Evolutionary conservation across 2,113 vertebrate species (phyloP), one percentile per base, ranked within the genome.

Genomic region (Rhizomys pruinosus): DNA sequence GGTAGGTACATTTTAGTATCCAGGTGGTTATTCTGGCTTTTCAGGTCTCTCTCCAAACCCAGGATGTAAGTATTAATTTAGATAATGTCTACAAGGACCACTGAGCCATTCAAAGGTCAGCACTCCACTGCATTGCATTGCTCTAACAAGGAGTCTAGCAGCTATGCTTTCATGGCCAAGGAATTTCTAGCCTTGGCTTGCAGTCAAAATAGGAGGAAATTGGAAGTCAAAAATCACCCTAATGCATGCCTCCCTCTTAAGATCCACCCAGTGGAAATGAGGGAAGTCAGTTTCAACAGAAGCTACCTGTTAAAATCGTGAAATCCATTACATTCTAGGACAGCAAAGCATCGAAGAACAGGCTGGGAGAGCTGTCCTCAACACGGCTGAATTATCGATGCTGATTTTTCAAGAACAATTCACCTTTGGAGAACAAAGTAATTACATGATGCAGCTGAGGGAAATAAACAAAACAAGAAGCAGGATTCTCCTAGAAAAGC

Each of bases 361-460:
- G 94, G 71, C 92, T 94, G 84, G 61, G 69, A 84, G 89, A 96
- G 84, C 81, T 97, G 94, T 96, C 96, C 90, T 87, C 64, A 91
- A 87, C 93, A 77, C 89, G 85, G 25, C 59, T 92, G 73, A 96
- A 97, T 97, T 96, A 97, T 78, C 84, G 82, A 97, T 61, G 74
- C 94, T 94, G 91, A 57, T 95, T 97, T 97, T 97, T 94, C 92
- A 76, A 96, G 88, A 82, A 96, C 77, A 61, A 84, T 95, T 98
- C 96, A 97, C 97, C 92, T 98, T 97, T 94, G 87, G 95, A 97
- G 96, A 20, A 78, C 22, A 82, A 96, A 85, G 91, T 94, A 94
- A 97, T 98, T 96, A 96, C 79, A 94, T 89, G 94, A 95, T 20
- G 0, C 69, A 93, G 90, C 91, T 80, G 64, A 87, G 82, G 92